Base-by-base conservation (phyloP, 2,113 vertebrate genomes). In the Arizona elegans region DNA sequence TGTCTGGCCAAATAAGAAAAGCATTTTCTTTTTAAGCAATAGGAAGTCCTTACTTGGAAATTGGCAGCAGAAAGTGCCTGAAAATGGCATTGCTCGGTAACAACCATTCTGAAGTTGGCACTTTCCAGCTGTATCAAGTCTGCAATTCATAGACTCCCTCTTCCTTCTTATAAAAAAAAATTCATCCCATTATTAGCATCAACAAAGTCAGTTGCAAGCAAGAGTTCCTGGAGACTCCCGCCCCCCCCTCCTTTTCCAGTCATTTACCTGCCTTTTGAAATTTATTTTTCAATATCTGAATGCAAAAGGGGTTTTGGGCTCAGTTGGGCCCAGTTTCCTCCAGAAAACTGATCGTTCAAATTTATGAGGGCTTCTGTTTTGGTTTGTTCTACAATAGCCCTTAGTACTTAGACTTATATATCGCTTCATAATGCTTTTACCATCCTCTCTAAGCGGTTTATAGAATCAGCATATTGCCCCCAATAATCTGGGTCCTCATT, bases 1-100 rank as follows among this genome's bases (percentile, higher is more conserved):
- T n/a, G 21, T 17, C 92, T 23, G 50, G 38, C 70, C 92, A 86
- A 86, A 85, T 52, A 52, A 92, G 70, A 92, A 92, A 59, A 58
- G 50, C 6, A 58, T 12, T 15, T 23, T 38, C 17, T 47, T 9
- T 5, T 47, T 7, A 90, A 93, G 26, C 5, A 15, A 85, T 33
- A 86, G 43, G 26, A 85, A 90, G 88, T 11, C 53, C 54, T 90
- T 52, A 6, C 23, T 4, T 59, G 52, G 29, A 92, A 59, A 23
- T 81, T 86, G 21, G 53, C 55, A 92, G 7, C 54, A 38, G 12
- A 59, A 50, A 9, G 43, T 29, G 17, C n/a, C 29, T 75, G 88
- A 43, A 88, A 89, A 47, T 13, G 24, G 17, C 23, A 43, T 43
- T 70, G 17, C 7, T n/a, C 11, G 1, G 38, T 75, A 17, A 29